A percentile compares a stretch with the other conserved stretches of the same genome.
Conservation (phyloP, 2,113 vertebrate species). For the Mastomys natalensis region DNA sequence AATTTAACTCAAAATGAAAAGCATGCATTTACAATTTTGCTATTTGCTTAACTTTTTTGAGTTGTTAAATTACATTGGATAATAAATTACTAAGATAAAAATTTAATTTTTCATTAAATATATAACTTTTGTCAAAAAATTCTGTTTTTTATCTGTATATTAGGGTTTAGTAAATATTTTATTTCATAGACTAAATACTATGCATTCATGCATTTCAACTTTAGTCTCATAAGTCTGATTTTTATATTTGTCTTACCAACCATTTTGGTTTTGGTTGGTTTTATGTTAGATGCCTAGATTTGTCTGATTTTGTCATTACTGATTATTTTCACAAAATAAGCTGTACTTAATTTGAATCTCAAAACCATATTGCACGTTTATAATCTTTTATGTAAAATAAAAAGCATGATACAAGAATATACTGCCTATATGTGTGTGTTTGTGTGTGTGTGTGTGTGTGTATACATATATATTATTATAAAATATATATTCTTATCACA, state of each 20-base stretch:
- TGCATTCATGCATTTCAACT: background rate
- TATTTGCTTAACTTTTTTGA: background rate
- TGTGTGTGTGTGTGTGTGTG: too few species aligned
- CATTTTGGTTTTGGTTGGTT: background rate
- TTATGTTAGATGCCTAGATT: background rate
- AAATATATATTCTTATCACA: background rate
- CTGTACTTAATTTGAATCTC: background rate
- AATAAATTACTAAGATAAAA: background rate
- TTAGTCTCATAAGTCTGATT: background rate
- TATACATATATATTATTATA: too few species aligned
- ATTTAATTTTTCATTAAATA: background rate
- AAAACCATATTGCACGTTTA: background rate
- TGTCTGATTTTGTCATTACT: background rate
- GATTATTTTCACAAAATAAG: background rate
- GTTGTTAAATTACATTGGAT: background rate
- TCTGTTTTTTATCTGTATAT: background rate
- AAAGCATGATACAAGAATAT: background rate
- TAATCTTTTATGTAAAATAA: background rate
- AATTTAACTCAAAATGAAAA: background rate
- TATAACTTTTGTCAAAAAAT: background rate
- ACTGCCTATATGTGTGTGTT: background rate
- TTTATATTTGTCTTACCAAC: background rate
- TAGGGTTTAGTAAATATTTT: background rate
- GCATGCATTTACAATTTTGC: background rate
- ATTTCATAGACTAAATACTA: background rate